Evolutionary conservation across 2,888 invertebrate genomes (phyloP), one percentile per base, ranked within the genome.

Genomic region (Philereme vetulata): DNA sequence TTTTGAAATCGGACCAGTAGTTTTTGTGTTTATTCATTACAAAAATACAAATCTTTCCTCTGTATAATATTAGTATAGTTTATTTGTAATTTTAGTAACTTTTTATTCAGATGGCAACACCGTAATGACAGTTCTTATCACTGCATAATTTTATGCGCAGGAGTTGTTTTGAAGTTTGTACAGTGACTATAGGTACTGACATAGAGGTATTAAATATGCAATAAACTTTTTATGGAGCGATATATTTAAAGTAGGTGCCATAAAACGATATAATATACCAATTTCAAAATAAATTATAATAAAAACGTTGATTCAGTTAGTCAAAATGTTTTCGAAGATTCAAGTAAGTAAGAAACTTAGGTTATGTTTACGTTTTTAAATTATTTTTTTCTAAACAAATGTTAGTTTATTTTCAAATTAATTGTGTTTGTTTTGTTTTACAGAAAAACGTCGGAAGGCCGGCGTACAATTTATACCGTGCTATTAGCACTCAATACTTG

Each of bases 401-500:
- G 0, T 10, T 4, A 5, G 10, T 42, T 42, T 10, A 9, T 40
- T 36, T 36, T 21, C 21, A 21, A 21, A 21, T 21, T 21, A 21
- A 21, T 2, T 21, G 21, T 21, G 21, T 21, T 48, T 21, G 21
- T 21, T 48, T 48, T 48, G 10, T 47, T 10, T 62, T 62, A 6
- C 78, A 88, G 88, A 81, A 67, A 65, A 74, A 60, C 55, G 71
- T 63, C 61, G 4, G 69, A 49, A 81, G 69, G 54, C 72, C 79
- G n/a, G 54, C 77, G 34, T 60, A 21, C 21, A 21, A 21, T 68
- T 42, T 76, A 9, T 70, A 59, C 36, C 80, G 88, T 33, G 64
- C 72, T 57, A 61, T 77, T 49, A 85, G 86, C 65, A 85, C 71
- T 57, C 80, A 90, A 64, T 86, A 83, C 70, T 66, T 91, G 49